Evolutionary conservation across 2,113 vertebrate genomes (phyloP).

Genomic region (Istiophorus platypterus): DNA sequence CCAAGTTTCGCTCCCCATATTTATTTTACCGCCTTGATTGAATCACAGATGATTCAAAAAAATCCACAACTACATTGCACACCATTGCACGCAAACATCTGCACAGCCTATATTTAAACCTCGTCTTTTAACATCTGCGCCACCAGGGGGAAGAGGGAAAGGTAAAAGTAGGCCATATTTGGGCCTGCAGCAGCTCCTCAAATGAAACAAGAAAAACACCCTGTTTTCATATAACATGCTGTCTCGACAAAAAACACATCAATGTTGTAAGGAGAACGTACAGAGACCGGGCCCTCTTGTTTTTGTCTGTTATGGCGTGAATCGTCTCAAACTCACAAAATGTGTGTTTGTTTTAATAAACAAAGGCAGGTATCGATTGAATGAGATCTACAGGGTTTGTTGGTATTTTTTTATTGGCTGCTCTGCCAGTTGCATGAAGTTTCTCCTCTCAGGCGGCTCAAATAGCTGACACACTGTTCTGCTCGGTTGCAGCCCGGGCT

Average conservation of each 20-base stretch:
- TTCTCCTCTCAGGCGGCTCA: conserved; percentile 1
- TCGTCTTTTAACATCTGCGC: conserved; percentile 67
- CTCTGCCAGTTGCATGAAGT: conserved; percentile 8
- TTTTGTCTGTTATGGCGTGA: conserved; percentile 1
- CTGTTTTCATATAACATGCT: conserved; percentile 57
- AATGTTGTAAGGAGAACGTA: conserved; percentile 21
- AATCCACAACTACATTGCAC: conserved; percentile 59
- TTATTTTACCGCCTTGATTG: conserved; percentile 46
- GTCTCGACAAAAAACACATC: conserved; percentile 66
- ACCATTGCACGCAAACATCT: conserved; percentile 70
- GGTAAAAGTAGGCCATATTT: conserved; percentile 80
- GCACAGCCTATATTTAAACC: conserved; percentile 78
- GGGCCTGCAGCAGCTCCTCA: conserved; percentile 72
- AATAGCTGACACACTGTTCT: neutral
- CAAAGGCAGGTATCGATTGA: conserved; percentile 45
- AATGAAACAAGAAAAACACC: conserved; percentile 58
- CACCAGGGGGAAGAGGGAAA: conserved; percentile 62
- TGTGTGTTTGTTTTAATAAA: conserved; percentile 35
- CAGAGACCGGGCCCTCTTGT: conserved; percentile 8
- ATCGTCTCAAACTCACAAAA: conserved; percentile 20
- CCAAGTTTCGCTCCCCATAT: conserved; percentile 14
- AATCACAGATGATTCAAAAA: conserved; percentile 58
- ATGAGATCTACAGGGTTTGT: conserved; percentile 26
- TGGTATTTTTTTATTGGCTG: too few species aligned
- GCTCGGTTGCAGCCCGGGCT: conserved; percentile 16